Evolutionary conservation across 2,113 vertebrate genomes (phyloP), one percentile per base, ranked within the genome.

Genomic region (Alethe diademata): DNA sequence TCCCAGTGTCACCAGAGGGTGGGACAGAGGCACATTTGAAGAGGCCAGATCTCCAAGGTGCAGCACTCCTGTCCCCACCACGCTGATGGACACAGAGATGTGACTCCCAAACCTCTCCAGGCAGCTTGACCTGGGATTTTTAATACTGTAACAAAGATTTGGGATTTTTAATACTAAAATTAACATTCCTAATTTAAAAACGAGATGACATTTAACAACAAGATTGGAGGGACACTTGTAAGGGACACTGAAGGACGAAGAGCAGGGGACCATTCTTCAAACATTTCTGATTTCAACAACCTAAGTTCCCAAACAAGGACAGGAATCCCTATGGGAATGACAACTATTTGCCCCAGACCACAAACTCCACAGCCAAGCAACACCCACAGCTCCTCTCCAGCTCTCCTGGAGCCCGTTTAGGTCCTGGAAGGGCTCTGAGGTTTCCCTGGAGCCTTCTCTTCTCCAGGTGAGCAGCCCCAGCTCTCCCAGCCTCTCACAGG

Each of bases 331-430:
- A 13, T 1, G 15, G 40, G 24, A 89, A 28, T 6, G 10, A 66
- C 43, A 86, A 4, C 14, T 16, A 2, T 28, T 23, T 3, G 0
- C 3, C 10, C 17, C 25, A 19, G 1, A 19, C 8, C 10, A 47
- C 28, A 31, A 70, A 70, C 29, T 43, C 45, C 60, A 14, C 18
- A 53, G 60, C 40, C 19, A 29, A 54, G 66, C n/a, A 67, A 45
- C 7, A 75, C 3, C 48, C 66, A 14, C 51, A 53, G 76, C 28
- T n/a, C 43, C 67, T 61, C 80, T 16, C 9, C 66, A 82, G 54
- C 79, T 60, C 36, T 51, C 36, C 45, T 70, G 54, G 54, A 82
- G 54, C 65, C 35, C 29, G 9, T 69, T 58, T 0, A 40, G 42
- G 10, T 4, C 13, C 64, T 80, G 42, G 0, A 1, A 67, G 12